Percentiles rank a stretch among this genome's conserved stretches.
Conservation (phyloP, 2,113 vertebrate species). For the Psilopsiagon aurifrons region DNA sequence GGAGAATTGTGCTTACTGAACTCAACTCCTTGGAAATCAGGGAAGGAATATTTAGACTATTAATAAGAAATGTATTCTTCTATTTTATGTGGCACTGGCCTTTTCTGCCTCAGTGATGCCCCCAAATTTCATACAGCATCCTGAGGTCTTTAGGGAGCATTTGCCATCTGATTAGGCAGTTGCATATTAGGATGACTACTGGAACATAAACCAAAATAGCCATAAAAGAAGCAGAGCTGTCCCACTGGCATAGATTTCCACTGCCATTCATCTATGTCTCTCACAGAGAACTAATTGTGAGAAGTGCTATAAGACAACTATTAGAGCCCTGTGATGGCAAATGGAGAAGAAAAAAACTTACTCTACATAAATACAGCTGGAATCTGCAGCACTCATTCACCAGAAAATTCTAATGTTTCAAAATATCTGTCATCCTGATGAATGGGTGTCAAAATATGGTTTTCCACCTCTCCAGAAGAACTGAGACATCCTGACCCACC, state of each 20-base stretch:
- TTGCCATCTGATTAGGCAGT: not conserved
- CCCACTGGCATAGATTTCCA: not conserved
- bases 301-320: not conserved
- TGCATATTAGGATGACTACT: not conserved
- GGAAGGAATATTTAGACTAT: not conserved
- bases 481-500: not conserved
- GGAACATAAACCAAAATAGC: conserved; percentile 17
- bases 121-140: not conserved
- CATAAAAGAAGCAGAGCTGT: not conserved
- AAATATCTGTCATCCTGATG: not conserved
- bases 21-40: not conserved
- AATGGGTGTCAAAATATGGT: not conserved
- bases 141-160: not conserved
- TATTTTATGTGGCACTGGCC: not conserved
- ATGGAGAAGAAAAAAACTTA: not conserved
- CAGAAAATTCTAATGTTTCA: not conserved
- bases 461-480: not conserved
- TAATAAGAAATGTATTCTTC: not conserved
- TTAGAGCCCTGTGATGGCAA: not conserved
- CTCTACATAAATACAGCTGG: not conserved
- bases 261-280: not conserved
- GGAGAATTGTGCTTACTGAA: not conserved
- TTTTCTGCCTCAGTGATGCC: not conserved
- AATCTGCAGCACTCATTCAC: not conserved
- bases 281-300: not conserved